A percentile compares a stretch with the other conserved stretches of the same genome.
phyloP scores from a whole-genome alignment of 2,113 vertebrate genomes.

The Pampusana beccarii region DNA sequence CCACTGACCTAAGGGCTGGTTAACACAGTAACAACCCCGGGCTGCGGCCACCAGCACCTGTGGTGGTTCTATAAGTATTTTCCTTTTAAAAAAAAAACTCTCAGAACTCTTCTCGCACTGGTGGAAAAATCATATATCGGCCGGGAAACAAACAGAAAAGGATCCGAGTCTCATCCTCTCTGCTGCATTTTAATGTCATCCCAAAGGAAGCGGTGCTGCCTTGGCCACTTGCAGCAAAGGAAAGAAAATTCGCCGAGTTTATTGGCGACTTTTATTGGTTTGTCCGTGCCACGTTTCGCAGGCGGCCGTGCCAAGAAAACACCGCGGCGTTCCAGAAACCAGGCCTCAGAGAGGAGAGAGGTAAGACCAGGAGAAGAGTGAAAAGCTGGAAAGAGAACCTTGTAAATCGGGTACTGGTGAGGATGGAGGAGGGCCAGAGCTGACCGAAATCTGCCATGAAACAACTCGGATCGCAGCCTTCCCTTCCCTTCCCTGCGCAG shows the following conservation, averaged over 20 bases:
- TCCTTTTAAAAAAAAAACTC: neutral
- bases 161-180: neutral
- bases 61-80: neutral
- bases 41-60: rapidly evolving
- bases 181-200: neutral
- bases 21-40: neutral
- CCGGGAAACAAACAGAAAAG: neutral
- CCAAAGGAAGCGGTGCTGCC: neutral
- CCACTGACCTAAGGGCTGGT: neutral
- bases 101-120: neutral
- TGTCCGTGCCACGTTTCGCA: neutral
- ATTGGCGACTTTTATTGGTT: neutral
- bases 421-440: neutral
- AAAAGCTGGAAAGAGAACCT: neutral
- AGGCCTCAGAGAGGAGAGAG: neutral
- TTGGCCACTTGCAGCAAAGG: neutral
- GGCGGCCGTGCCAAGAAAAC: neutral
- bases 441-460: neutral
- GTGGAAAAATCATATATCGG: neutral
- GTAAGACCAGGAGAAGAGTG: neutral
- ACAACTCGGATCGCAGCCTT: neutral
- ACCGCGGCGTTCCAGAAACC: neutral
- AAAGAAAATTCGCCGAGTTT: neutral
- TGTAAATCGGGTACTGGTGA: neutral
- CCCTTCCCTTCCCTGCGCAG: neutral